Percentiles rank a stretch among this genome's conserved stretches.
Conservation (phyloP, 2,797 vertebrate genomes). For the Oreonectes daqikongensis region DNA sequence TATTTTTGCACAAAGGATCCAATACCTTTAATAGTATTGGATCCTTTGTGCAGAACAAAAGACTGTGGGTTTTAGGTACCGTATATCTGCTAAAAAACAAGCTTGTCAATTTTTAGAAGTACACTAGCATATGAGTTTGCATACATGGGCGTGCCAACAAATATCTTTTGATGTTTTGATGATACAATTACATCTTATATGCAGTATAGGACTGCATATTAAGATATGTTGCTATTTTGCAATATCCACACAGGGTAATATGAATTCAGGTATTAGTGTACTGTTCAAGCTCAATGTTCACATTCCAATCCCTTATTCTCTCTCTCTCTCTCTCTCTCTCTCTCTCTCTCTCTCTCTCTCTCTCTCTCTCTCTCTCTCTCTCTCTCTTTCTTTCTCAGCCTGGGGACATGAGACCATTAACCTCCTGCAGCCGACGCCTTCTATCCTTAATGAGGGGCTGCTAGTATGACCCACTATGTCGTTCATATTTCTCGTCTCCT, state of each 20-base stretch:
- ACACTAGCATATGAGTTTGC: not conserved
- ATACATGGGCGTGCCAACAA: not conserved
- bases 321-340: conserved; percentile 56
- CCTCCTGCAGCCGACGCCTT: conserved; percentile 58
- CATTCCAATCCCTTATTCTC: not conserved
- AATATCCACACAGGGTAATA: conserved; percentile 25
- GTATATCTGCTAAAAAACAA: not conserved
- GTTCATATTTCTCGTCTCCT: conserved; percentile 60
- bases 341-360: conserved; percentile 56
- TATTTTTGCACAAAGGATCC: too few species aligned
- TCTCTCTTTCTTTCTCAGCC: conserved; percentile 59
- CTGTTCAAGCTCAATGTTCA: conserved; percentile 8
- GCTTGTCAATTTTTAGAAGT: not conserved
- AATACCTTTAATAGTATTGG: not conserved
- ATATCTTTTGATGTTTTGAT: not conserved
- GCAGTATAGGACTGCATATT: not conserved
- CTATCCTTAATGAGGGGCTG: conserved; percentile 61
- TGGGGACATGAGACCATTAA: conserved; percentile 66
- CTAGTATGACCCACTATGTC: conserved; percentile 55
- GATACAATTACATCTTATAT: not conserved
- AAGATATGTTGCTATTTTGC: conserved; percentile 8
- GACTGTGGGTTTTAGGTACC: too few species aligned
- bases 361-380: conserved; percentile 54
- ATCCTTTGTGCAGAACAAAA: not conserved
- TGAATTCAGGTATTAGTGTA: conserved; percentile 26